Base-by-base conservation (phyloP, 2,888 invertebrate species). In the Mimachlamys varia region DNA sequence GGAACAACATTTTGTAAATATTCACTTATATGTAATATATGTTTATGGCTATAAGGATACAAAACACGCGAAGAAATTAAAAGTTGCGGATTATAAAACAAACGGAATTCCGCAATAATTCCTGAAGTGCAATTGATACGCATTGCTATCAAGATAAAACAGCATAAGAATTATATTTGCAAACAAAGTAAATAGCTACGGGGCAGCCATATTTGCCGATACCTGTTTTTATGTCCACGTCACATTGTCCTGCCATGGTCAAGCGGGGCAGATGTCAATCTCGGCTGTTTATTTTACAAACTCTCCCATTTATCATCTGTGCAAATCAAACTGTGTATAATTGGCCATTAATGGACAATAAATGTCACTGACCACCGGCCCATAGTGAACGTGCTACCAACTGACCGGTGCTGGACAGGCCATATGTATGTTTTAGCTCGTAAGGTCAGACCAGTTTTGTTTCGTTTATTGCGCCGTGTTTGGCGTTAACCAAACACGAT, bases 321-420 rank as follows among this genome's bases (percentile, higher is more conserved):
- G 76, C 76, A 76, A 76, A 76, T 76, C 76, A 76, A 76, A 76
- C 76, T 76, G 76, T 76, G 76, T 76, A 76, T 76, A 76, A 76
- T 76, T 76, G 76, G 76, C 33, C 76, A 76, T 76, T 76, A 76
- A 76, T 76, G 76, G 76, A 33, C 33, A 27, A 76, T 76, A 76
- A 76, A 76, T 76, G 76, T 76, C 76, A 76, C 76, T 76, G 33
- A 33, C 76, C 76, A 22, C 27, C 33, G 76, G 76, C 33, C 76
- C 27, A 17, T 76, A 33, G 76, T 76, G 12, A 33, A 76, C 76
- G 17, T 76, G 27, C 33, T 22, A 5, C 76, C 27, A 19, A 12
- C 76, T 76, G 76, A 76, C 76, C 33, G 33, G 76, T 27, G 33
- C 33, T 15, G 76, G 33, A 76, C 27, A 27, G 76, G 27, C 76